Conservation (phyloP, 2,888 invertebrate species). For the Anodontia alba region DNA sequence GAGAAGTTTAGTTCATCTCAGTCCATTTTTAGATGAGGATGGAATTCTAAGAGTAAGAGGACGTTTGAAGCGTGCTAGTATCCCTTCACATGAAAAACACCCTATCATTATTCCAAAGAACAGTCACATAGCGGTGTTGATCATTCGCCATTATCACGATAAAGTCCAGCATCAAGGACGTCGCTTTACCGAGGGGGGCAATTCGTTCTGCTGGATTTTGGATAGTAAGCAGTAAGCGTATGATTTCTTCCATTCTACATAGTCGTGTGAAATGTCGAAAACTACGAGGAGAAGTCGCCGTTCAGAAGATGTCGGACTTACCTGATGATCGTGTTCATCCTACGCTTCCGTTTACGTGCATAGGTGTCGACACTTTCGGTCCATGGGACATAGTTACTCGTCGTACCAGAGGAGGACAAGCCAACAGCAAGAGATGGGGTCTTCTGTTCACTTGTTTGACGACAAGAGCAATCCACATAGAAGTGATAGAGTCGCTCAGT, state of each 20-base stretch:
- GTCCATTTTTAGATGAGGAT: constrained; percentile 35
- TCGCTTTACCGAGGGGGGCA: constrained; percentile 57
- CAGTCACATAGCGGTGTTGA: constrained; percentile 38
- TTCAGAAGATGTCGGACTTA: constrained; percentile 50
- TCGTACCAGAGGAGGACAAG: constrained; percentile 37
- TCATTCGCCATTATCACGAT: constrained; percentile 46
- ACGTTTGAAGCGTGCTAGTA: constrained; percentile 20
- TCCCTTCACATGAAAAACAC: constrained; percentile 21
- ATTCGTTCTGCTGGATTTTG: constrained; percentile 53
- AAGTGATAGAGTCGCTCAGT: constrained; percentile 51
- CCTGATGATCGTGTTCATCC: constrained; percentile 48
- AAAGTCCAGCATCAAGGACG: constrained; percentile 55
- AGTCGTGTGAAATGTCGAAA: constrained; percentile 44
- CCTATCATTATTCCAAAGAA: constrained; percentile 37
- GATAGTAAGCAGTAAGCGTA: constrained; percentile 47
- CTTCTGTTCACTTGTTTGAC: constrained; percentile 52
- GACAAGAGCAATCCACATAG: constrained; percentile 52
- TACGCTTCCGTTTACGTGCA: constrained; percentile 42
- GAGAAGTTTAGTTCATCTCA: constrained; percentile 31
- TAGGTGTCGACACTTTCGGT: constrained; percentile 56
- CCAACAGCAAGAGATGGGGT: constrained; percentile 52
- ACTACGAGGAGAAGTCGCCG: constrained; percentile 23
- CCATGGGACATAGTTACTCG: constrained; percentile 52
- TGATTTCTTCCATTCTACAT: constrained; percentile 34
- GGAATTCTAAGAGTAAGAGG: constrained; percentile 50